Base-by-base conservation (phyloP, 1,140 invertebrate genomes). In the Leptinotarsa defecta region DNA sequence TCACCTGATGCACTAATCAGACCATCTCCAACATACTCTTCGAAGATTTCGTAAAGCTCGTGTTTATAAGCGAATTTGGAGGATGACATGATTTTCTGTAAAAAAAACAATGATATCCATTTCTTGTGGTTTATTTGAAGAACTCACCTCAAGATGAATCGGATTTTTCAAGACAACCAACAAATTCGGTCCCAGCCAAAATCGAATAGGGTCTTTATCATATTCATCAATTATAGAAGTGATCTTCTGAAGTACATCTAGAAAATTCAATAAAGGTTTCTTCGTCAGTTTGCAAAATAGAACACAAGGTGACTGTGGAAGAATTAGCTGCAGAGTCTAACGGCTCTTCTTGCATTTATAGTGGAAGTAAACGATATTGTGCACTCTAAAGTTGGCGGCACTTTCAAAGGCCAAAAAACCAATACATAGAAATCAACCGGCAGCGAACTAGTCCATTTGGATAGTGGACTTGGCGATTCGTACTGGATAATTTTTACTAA, bases 41-140 rank as follows among this genome's bases (percentile, higher is more conserved):
- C 48, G 6, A 78, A 27, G 48, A 79, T 74, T 19, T 68, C 69
- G 43, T 79, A 79, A 5, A 78, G 48, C 4, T 75, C 71, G 52
- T 76, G 64, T 68, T 79, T 79, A 17, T 71, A 52, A 19, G 61
- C 48, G 43, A 79, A 79, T 72, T 76, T 79, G 8, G 77, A 71
- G 8, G 77, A 76, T 5, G 74, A 68, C 74, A 79, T 64, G 15
- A 79, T 76, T 69, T 76, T 79, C 78, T 79, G 64, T 11, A 75
- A n/a, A 67, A 15, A 73, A 49, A 71, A 15, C 17, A 4, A 57
- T 57, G 52, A 57, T 13, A 57, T 3, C 34, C 1, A n/a, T 15
- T 19, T n/a, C 13, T 15, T 57, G 52, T 57, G 5, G 17, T 57
- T 57, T 34, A 52, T 74, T 20, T 34, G 11, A 24, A 13, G 6